These are phyloP conservation scores for Falco novaeseelandiae DNA, from an alignment of 2,797 vertebrate genomes.

Conservation along the genomic window DNA sequence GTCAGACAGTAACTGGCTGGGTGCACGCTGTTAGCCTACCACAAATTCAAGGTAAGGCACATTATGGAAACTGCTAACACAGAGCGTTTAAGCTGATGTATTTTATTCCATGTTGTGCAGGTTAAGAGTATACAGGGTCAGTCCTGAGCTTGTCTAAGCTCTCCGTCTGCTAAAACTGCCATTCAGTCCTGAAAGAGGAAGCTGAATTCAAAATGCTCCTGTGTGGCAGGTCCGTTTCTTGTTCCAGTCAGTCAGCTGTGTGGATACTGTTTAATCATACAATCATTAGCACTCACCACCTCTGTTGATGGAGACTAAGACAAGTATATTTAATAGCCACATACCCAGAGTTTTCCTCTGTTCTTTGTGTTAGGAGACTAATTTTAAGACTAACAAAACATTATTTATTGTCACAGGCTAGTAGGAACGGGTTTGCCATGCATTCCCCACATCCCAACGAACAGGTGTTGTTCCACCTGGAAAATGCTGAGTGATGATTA, in stretches of 20 bases:
- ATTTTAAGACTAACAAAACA: slow-evolving; percentile 17
- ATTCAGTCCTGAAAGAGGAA: background rate
- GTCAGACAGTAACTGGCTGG: background rate
- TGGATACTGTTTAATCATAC: background rate
- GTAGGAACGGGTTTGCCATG: background rate
- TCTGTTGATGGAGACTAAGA: background rate
- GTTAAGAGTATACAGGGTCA: background rate
- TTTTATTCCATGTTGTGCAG: background rate
- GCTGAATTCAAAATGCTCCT: background rate
- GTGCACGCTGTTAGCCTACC: background rate
- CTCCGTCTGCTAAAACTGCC: background rate
- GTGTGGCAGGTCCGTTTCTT: background rate
- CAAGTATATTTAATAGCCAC: background rate
- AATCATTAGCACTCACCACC: background rate
- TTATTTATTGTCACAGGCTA: background rate
- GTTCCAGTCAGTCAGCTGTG: background rate
- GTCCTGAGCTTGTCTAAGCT: background rate
- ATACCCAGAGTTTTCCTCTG: background rate
- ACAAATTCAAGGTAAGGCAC: background rate
- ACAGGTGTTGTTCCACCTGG: background rate
- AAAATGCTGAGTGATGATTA: background rate
- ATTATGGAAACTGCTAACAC: background rate
- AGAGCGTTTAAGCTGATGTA: background rate
- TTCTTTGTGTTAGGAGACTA: background rate
- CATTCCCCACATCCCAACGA: background rate